These are phyloP conservation scores for Lepidothrix coronata DNA, from an alignment of 2,113 vertebrate genomes.

Conservation along the genomic window DNA sequence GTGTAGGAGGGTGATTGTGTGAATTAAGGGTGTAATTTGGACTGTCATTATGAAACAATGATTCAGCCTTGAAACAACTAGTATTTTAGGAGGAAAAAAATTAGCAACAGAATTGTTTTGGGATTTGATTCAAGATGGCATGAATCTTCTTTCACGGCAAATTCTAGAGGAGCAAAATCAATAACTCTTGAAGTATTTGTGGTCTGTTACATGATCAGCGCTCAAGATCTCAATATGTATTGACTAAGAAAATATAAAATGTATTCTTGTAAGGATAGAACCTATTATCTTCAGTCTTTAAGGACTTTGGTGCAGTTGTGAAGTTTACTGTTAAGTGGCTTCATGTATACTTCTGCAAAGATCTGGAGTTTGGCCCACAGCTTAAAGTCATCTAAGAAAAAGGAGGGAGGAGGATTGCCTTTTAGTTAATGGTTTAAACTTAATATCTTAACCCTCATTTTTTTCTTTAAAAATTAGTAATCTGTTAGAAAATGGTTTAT, in stretches of 20 bases:
- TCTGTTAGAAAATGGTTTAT: neutral
- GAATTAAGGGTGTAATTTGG: neutral
- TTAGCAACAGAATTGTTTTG: neutral
- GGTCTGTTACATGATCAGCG: neutral
- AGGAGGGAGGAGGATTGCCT: rapidly evolving
- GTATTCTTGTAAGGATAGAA: neutral
- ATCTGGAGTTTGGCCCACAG: neutral
- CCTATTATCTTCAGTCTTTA: neutral
- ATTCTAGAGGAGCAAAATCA: neutral
- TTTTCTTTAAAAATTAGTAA: neutral
- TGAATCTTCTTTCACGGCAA: neutral
- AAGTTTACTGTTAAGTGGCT: neutral
- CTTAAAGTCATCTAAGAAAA: neutral
- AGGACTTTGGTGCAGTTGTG: neutral
- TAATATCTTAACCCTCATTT: neutral
- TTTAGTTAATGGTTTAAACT: neutral
- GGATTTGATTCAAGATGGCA: neutral
- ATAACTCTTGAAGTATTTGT: neutral
- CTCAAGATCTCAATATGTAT: neutral
- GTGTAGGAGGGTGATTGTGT: neutral
- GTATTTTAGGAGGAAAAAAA: neutral
- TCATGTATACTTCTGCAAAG: neutral
- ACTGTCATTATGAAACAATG: neutral
- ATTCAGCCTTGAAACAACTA: neutral
- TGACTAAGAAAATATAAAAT: neutral